Evolutionary conservation across 2,888 invertebrate species (phyloP), one percentile per base, ranked within the genome.

Genomic region (Elmis aenea): DNA sequence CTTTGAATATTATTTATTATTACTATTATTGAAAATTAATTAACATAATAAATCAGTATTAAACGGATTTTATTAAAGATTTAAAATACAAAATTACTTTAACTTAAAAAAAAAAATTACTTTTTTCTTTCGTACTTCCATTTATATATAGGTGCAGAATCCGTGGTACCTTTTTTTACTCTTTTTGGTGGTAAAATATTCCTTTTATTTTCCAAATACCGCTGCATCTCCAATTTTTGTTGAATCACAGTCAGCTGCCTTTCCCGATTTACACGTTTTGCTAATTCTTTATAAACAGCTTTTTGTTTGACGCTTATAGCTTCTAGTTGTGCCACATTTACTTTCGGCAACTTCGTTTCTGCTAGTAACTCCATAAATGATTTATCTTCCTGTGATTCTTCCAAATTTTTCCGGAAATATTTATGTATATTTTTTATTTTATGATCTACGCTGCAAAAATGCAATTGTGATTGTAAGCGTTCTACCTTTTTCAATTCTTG

Each of bases 111-210:
- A 33, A 29, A 25, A 31, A 25, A 31, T 76, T 69, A 89, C 68
- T 79, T 80, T 61, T 90, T 90, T 49, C 92, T 75, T 61, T 87
- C 81, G 58, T 82, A 88, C 50, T 80, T 81, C 75, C 91, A 92
- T 52, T 79, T 70, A 61, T 85, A 91, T 3, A 90, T 73, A 0
- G 91, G 84, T 0, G 90, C 80, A 0, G 77, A 62, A 8, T 75
- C 67, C 50, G 79, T 81, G 0, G 82, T 80, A 1, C 77, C 89
- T 3, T 64, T 61, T 33, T 72, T 72, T 1, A 89, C 55, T 48
- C 72, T 70, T 55, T 78, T 83, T 0, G 87, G 85, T 50, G 81
- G 82, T 25, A 80, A 54, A 0, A 72, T 57, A 12, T 48, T 56
- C 26, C 76, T 79, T 29, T 76, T 79, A 46, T 79, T 78, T 47